Evolutionary conservation across 2,113 vertebrate genomes (phyloP).

Genomic region (Furnarius figulus): DNA sequence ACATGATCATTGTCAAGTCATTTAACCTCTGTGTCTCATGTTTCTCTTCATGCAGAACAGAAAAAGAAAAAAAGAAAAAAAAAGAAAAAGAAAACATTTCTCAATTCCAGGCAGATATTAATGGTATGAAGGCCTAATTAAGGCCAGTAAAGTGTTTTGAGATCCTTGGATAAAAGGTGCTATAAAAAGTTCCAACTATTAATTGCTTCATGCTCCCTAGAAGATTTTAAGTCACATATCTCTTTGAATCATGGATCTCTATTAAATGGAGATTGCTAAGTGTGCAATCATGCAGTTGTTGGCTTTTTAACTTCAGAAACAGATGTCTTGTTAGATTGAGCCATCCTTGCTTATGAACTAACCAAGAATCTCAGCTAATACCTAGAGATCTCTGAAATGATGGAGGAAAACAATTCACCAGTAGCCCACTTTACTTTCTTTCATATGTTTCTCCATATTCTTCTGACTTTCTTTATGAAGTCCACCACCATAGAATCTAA

Average conservation of each 20-base stretch:
- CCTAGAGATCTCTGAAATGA: background rate
- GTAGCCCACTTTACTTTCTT: background rate
- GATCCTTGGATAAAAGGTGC: conserved; percentile 36
- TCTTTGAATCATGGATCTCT: conserved; percentile 9
- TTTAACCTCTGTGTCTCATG: background rate
- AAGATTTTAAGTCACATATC: conserved; percentile 25
- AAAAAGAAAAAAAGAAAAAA: background rate
- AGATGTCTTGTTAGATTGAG: background rate
- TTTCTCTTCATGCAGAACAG: background rate
- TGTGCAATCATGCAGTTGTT: background rate
- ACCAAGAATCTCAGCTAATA: background rate
- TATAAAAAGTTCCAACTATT: conserved; percentile 38
- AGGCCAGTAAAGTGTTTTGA: conserved; percentile 8
- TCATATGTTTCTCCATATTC: background rate
- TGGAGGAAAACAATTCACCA: background rate
- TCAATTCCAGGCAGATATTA: background rate
- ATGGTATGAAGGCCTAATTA: conserved; percentile 16
- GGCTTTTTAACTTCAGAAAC: conserved; percentile 36
- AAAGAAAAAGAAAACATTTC: background rate
- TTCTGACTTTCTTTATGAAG: background rate
- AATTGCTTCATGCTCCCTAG: background rate
- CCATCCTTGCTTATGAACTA: background rate
- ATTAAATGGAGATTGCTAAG: background rate
- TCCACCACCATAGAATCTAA: background rate
- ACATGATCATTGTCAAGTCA: background rate